Percentiles rank a stretch among this genome's conserved stretches.
These are phyloP conservation scores for Drosophila willistoni DNA, from an alignment of 1,140 invertebrate genomes.

Conservation along the genomic window DNA sequence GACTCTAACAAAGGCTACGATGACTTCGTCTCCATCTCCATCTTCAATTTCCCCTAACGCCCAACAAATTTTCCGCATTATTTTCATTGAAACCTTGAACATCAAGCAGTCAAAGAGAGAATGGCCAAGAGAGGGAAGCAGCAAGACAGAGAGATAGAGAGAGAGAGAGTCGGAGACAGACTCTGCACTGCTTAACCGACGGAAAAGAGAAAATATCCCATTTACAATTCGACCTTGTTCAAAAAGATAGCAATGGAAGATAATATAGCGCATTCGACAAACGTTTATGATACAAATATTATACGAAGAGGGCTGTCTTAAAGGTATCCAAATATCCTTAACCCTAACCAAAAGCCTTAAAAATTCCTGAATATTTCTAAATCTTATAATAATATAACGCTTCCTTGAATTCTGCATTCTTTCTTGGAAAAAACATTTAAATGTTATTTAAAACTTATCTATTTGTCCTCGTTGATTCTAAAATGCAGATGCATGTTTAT, in stretches of 20 bases:
- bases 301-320: no score
- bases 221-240: neutral
- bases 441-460: neutral
- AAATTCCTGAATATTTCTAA: no score
- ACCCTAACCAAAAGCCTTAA: no score
- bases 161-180: neutral
- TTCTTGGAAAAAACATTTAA: no score
- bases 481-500: neutral
- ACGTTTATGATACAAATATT: neutral
- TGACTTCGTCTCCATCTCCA: neutral
- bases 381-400: no score
- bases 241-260: neutral
- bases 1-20: constrained; percentile 9
- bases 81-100: constrained; percentile 1
- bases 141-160: neutral
- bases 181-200: constrained; percentile 13
- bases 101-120: constrained; percentile 6
- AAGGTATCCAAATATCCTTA: no score
- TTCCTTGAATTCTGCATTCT: no score
- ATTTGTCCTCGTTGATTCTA: neutral
- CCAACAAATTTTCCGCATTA: constrained; percentile 13
- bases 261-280: constrained; percentile 10
- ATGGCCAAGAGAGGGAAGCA: neutral
- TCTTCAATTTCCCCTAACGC: neutral
- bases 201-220: constrained; percentile 6